Evolutionary conservation across 2,888 invertebrate genomes (phyloP), one percentile per base, ranked within the genome.

Genomic region (Amphimallon solstitiale): DNA sequence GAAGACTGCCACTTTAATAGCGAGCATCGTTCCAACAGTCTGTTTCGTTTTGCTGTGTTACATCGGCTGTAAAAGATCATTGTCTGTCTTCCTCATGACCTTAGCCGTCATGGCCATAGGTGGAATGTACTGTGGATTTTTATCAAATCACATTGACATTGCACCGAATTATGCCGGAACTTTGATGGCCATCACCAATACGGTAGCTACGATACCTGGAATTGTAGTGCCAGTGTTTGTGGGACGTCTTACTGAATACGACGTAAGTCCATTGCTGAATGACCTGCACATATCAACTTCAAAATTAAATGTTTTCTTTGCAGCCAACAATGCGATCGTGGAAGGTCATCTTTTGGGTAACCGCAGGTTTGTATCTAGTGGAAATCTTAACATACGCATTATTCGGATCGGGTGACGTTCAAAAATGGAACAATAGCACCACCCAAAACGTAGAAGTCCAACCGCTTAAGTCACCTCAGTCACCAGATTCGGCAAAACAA

Each of bases 141-240:
- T 93, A 9, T 88, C 92, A 17, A 94, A 94, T 82, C 93, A 94
- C 77, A 93, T 93, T 74, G 94, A 94, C 76, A 91, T 94, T 73
- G 91, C 93, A 0, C 92, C 93, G 0, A 92, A 93, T 77, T 93
- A 89, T 78, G 92, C 93, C 34, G 92, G 92, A 23, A 93, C 92
- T 0, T 80, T 94, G 15, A 90, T 94, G 81, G 93, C 92, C 0
- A 80, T 94, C 0, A 93, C 93, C 0, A 94, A 94, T 77, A 91
- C 91, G 0, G 84, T 87, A 7, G 94, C 93, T 1, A 93, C 93
- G 0, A 84, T 94, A 56, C 93, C 93, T 0, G 94, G 94, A 17
- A 92, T 94, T 60, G 83, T 92, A 0, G 93, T 93, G 0, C 94
- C 94, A 0, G 83, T 89, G 65, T 88, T 90, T 73, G 93, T 93